Base-by-base conservation (phyloP, 2,888 invertebrate species). In the Rutpela maculata region DNA sequence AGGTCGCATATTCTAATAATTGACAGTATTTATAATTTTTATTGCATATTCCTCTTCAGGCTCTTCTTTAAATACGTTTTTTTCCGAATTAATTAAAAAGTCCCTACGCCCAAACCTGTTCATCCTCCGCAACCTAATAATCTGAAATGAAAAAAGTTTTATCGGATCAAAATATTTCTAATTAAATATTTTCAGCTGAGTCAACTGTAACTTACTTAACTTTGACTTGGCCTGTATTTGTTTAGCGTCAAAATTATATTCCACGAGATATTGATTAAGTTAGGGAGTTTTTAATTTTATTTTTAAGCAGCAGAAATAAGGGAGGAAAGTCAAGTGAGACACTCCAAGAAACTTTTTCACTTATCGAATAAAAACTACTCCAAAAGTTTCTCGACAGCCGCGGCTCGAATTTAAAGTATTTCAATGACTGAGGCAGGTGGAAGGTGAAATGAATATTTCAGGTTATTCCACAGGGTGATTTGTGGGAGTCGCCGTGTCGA, bases 311-410 rank as follows among this genome's bases (percentile, higher is more conserved):
- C 57, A 19, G 76, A 63, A 75, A 70, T 69, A 63, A 59, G 74
- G 22, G 76, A 73, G 70, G 68, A 76, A 65, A 76, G 73, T 77
- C 77, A 70, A 74, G 71, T 75, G 70, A 72, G 78, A 68, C 76
- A 77, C 77, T 78, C 72, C 60, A 67, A 68, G 60, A 75, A 81
- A 84, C 75, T 84, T 84, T 84, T 84, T 83, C 83, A 84, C 82
- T 84, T 83, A 84, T 83, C 84, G 81, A 82, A 84, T 83, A 80
- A 70, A 70, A 65, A 70, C 60, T 70, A 70, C 60, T 70, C 63
- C 43, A 63, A 38, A 72, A 72, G 72, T 72, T 72, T 55, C 63
- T 26, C 63, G 62, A 26, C 26, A 50, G 38, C 35, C 26, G 62
- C 26, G 65, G 26, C 60, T 43, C 60, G 70, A 70, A 59, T 70